Conservation (phyloP, 2,888 invertebrate species). For the Argyra leucocephala region DNA sequence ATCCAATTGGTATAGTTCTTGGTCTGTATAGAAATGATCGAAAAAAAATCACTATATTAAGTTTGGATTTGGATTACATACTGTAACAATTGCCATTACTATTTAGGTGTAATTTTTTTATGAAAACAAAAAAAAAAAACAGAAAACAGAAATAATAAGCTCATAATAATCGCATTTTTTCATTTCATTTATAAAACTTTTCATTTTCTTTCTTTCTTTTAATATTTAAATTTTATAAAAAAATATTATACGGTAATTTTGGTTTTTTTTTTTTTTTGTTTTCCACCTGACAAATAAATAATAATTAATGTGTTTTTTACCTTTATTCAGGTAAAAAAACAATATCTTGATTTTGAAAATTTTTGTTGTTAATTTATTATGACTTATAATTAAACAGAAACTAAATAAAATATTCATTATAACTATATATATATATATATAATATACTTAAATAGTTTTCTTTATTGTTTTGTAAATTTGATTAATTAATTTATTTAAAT, state of each 20-base stretch:
- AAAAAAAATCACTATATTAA: too few species aligned
- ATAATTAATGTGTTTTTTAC: neutral
- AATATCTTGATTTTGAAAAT: neutral
- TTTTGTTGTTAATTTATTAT: neutral
- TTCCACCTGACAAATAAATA: conserved; percentile 4
- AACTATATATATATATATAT: too few species aligned
- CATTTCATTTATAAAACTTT: too few species aligned
- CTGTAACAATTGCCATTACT: too few species aligned
- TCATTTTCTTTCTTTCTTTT: neutral
- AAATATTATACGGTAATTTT: too few species aligned
- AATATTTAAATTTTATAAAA: neutral
- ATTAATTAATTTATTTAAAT: conserved; percentile 6
- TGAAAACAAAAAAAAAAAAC: too few species aligned
- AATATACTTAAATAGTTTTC: neutral
- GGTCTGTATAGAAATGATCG: too few species aligned
- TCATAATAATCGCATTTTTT: too few species aligned
- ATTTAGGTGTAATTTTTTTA: too few species aligned
- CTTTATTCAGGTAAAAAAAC: neutral
- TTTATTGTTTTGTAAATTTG: neutral
- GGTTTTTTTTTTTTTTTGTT: neutral
- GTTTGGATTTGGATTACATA: too few species aligned
- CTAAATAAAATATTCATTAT: neutral
- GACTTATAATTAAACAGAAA: conserved; percentile 1
- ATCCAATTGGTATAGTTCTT: too few species aligned
- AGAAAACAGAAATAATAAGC: too few species aligned